Percentiles rank a stretch among this genome's conserved stretches.
phyloP scores from a whole-genome alignment of 2,113 vertebrate species.

The Heteronetta atricapilla region DNA sequence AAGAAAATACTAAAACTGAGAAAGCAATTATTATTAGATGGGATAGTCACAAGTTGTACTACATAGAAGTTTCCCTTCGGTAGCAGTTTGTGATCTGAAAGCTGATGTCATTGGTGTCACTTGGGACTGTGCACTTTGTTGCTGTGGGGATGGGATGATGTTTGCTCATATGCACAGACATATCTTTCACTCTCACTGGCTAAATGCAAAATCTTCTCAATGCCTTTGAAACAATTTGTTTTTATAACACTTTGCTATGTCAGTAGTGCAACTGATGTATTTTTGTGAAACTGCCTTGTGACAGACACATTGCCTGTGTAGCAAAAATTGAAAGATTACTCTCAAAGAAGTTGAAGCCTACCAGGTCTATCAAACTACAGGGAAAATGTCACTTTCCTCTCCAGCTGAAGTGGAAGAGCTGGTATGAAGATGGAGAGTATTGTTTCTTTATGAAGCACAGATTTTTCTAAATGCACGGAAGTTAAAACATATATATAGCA shows the following conservation, averaged over 20 bases:
- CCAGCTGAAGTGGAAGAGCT: neutral
- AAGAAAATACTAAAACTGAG: neutral
- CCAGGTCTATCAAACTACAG: fast-evolving
- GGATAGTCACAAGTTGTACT: neutral
- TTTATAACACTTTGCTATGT: neutral
- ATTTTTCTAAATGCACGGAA: neutral
- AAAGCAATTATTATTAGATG: neutral
- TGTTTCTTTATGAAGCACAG: neutral
- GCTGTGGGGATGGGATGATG: neutral
- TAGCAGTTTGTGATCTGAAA: neutral
- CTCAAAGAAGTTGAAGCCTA: neutral
- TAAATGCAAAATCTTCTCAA: neutral
- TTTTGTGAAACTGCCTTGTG: neutral
- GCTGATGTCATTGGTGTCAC: neutral
- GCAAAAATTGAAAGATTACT: neutral
- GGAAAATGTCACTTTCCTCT: neutral
- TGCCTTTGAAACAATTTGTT: neutral
- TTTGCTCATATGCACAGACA: neutral
- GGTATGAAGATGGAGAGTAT: neutral
- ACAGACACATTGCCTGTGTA: neutral
- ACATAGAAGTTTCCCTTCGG: neutral
- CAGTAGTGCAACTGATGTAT: neutral
- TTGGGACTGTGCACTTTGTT: neutral
- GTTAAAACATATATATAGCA: neutral
- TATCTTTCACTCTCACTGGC: neutral